Conservation (phyloP, 2,888 invertebrate genomes). For the Thelaira solivaga region DNA sequence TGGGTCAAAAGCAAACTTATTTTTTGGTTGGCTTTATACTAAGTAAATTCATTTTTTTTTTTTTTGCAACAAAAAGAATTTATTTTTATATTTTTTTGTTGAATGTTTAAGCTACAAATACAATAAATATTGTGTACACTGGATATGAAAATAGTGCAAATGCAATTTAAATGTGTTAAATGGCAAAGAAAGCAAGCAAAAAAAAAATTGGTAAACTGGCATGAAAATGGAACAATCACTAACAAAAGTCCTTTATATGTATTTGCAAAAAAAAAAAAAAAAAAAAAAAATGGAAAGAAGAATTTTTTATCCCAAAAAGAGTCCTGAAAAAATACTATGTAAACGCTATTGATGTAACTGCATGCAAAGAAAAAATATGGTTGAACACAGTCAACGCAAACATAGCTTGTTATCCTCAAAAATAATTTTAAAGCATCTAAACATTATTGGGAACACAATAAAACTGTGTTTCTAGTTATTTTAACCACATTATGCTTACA, state of each 20-base stretch:
- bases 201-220: conserved; percentile 23
- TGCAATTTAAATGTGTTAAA: conserved; percentile 32
- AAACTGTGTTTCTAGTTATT: no score
- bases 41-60: not conserved
- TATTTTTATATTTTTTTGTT: no score
- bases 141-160: conserved; percentile 36
- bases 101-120: not conserved
- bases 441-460: no score
- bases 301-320: no score
- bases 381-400: no score
- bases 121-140: conserved; percentile 25
- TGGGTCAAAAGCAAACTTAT: not conserved
- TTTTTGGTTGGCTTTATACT: no score
- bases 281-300: conserved; percentile 2
- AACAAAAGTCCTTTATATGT: conserved; percentile 46
- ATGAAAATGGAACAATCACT: conserved; percentile 37
- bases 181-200: not conserved
- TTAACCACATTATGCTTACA: no score
- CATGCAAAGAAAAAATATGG: no score
- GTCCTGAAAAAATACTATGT: conserved; percentile 26
- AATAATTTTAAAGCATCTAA: no score
- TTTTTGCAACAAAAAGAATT: not conserved
- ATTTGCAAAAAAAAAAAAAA: conserved; percentile 10
- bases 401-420: no score
- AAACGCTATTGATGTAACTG: conserved; percentile 39